Conservation (phyloP, 1,140 invertebrate genomes). For the Bombyx mandarina region DNA sequence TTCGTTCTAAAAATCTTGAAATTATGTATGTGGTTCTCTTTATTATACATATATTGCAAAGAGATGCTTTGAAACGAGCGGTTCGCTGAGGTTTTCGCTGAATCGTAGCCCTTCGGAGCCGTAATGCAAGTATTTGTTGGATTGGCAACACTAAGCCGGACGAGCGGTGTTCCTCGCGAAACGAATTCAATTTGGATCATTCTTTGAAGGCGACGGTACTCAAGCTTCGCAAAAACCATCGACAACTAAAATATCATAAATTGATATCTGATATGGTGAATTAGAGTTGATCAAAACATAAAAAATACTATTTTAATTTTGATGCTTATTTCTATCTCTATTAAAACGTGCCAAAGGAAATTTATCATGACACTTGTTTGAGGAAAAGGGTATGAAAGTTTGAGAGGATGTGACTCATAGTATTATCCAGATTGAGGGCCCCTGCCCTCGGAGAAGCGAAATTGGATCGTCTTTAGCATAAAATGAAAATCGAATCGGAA, state of each 20-base stretch:
- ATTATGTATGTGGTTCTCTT: too few relatives aligned
- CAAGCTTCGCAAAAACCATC: neutral
- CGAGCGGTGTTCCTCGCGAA: constrained; percentile 20
- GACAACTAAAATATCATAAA: too few relatives aligned
- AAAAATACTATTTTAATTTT: too few relatives aligned
- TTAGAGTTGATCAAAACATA: too few relatives aligned
- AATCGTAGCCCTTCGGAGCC: constrained; percentile 39
- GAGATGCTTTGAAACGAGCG: constrained; percentile 40
- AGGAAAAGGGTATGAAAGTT: neutral
- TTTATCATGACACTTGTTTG: too few relatives aligned
- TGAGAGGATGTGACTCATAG: constrained; percentile 13
- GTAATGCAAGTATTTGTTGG: constrained; percentile 28
- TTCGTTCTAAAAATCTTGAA: too few relatives aligned
- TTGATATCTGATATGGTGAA: too few relatives aligned
- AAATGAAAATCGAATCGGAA: constrained; percentile 62
- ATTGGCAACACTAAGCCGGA: constrained; percentile 26
- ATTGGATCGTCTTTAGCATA: constrained; percentile 67
- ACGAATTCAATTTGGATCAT: constrained; percentile 64
- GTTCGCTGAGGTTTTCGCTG: constrained; percentile 49
- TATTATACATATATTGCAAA: constrained; percentile 40
- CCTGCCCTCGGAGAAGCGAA: constrained; percentile 23
- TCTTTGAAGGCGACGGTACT: constrained; percentile 33
- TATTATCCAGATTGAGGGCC: constrained; percentile 58
- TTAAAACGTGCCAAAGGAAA: too few relatives aligned
- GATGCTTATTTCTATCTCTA: too few relatives aligned